Evolutionary conservation across 1,140 invertebrate genomes (phyloP).

Genomic region (Popillia japonica): DNA sequence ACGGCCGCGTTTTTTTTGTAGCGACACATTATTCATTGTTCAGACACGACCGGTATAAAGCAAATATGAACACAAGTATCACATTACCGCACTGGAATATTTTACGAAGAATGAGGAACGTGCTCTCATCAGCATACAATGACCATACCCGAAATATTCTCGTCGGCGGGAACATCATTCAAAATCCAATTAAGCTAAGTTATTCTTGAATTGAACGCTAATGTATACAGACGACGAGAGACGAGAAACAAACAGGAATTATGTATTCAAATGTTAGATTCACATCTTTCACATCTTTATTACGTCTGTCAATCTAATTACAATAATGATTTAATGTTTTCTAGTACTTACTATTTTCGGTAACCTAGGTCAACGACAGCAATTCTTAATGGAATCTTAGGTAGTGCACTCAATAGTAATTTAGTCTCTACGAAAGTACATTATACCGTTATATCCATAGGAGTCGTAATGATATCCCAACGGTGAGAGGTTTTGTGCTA

Average conservation of each 20-base stretch:
- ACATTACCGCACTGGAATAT: neutral
- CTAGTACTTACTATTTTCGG: too few species aligned
- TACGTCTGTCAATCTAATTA: too few species aligned
- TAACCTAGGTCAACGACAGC: too few species aligned
- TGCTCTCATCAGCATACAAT: constrained; percentile 6
- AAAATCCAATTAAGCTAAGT: neutral
- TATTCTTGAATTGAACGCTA: neutral
- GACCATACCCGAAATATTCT: neutral
- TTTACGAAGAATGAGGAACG: neutral
- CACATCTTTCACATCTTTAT: too few species aligned
- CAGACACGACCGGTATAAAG: neutral
- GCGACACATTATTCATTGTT: neutral
- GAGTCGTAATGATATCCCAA: too few species aligned
- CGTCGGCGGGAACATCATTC: neutral
- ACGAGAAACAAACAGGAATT: neutral
- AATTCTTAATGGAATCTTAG: too few species aligned
- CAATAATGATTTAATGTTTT: too few species aligned
- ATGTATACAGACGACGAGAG: neutral
- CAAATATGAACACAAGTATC: neutral
- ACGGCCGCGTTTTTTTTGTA: neutral
- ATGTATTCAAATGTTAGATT: neutral
- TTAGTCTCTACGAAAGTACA: too few species aligned
- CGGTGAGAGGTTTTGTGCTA: too few species aligned
- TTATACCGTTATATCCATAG: too few species aligned
- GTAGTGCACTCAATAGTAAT: too few species aligned